phyloP scores from a whole-genome alignment of 2,113 vertebrate genomes.

The Ahaetulla prasina region DNA sequence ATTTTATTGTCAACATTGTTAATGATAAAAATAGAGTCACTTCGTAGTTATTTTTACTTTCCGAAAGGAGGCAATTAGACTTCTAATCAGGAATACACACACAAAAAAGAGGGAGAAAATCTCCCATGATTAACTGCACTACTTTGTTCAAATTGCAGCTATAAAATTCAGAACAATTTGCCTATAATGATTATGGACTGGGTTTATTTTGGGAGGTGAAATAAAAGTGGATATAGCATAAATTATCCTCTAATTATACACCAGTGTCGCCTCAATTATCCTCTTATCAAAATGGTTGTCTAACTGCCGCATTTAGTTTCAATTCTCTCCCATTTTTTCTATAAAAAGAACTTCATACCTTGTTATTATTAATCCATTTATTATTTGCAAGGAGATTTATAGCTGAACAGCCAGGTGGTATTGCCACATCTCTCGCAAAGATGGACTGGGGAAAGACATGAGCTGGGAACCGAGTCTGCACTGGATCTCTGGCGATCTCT shows the following conservation, averaged over 20 bases:
- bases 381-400: slow-evolving; percentile 99
- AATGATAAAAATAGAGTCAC: slow-evolving; percentile 83
- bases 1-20: slow-evolving; percentile 87
- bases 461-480: slow-evolving; percentile 60
- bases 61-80: slow-evolving; percentile 92
- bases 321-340: slow-evolving; percentile 95
- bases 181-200: slow-evolving; percentile 99
- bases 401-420: slow-evolving; percentile 90
- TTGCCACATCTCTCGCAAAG: slow-evolving; percentile 86
- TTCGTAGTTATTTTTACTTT: slow-evolving; percentile 86
- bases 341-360: slow-evolving; percentile 99
- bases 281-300: slow-evolving; percentile 99
- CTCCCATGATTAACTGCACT: slow-evolving; percentile 96
- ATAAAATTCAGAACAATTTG: slow-evolving; percentile 99
- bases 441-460: slow-evolving; percentile 80
- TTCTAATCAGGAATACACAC: slow-evolving; percentile 94
- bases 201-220: slow-evolving; percentile 99
- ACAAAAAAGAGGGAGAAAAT: slow-evolving; percentile 61
- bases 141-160: slow-evolving; percentile 98
- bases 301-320: slow-evolving; percentile 99
- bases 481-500: slow-evolving; percentile 38
- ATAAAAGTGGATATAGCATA: slow-evolving; percentile 99
- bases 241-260: slow-evolving; percentile 99
- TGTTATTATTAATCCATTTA: slow-evolving; percentile 99
- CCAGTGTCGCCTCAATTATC: slow-evolving; percentile 99